A percentile compares a stretch with the other conserved stretches of the same genome.
Conservation (phyloP, 2,888 invertebrate genomes). For the Stenichneumon culpator region DNA sequence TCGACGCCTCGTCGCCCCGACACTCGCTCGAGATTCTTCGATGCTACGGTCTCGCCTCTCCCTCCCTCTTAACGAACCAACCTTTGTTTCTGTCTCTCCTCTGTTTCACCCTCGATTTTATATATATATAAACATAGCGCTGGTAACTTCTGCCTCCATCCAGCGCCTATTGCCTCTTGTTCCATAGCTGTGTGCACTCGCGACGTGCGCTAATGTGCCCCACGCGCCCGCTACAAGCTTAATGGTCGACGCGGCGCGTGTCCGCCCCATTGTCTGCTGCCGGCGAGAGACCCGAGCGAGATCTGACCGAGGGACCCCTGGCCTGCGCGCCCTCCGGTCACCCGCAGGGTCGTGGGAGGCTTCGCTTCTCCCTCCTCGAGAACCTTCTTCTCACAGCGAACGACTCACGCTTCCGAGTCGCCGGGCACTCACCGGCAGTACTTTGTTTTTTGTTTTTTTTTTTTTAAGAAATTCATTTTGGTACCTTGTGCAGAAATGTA, state of each 20-base stretch:
- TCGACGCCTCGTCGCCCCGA: conserved; percentile 39
- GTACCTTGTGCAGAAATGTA: neutral
- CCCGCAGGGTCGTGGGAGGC: conserved; percentile 66
- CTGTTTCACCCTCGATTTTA: neutral
- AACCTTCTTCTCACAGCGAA: conserved; percentile 44
- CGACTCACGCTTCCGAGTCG: conserved; percentile 1
- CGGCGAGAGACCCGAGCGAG: conserved; percentile 44
- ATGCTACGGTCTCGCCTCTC: conserved; percentile 9
- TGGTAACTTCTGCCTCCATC: conserved; percentile 12
- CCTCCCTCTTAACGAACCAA: neutral
- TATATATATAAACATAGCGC: conserved; percentile 8
- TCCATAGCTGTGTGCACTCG: conserved; percentile 24
- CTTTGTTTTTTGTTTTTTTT: neutral
- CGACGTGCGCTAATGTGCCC: conserved; percentile 62
- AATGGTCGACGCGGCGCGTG: conserved; percentile 69
- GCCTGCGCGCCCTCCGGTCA: conserved; percentile 68
- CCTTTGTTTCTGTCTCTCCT: neutral
- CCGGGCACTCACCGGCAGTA: neutral
- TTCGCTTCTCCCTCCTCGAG: conserved; percentile 43
- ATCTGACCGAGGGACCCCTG: conserved; percentile 58
- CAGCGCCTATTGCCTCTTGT: conserved; percentile 3
- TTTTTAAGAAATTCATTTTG: neutral
- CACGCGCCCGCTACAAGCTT: conserved; percentile 66
- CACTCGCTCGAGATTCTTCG: conserved; percentile 41
- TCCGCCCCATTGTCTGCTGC: conserved; percentile 64